phyloP scores from a whole-genome alignment of 2,113 vertebrate genomes.

The Sardina pilchardus region DNA sequence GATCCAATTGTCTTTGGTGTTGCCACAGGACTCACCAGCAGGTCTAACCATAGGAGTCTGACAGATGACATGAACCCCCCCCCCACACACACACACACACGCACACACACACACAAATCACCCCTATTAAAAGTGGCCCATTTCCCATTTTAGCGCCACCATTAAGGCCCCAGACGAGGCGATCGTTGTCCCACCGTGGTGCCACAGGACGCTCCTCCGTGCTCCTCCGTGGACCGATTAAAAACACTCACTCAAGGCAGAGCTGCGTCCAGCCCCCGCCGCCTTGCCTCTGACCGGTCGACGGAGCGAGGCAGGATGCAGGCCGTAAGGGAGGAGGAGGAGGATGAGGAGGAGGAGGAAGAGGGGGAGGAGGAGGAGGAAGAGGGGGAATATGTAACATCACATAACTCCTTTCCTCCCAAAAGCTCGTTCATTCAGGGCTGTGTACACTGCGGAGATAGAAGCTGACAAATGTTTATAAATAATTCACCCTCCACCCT shows the following conservation, averaged over 20 bases:
- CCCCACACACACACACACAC: neutral
- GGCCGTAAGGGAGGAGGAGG: too few species aligned
- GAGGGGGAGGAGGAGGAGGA: neutral
- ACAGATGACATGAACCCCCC: neutral
- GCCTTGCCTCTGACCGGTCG: neutral
- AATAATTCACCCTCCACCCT: conserved; percentile 12
- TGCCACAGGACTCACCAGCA: neutral
- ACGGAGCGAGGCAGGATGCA: neutral
- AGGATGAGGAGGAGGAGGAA: too few species aligned
- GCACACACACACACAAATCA: neutral
- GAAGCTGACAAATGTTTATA: conserved; percentile 15
- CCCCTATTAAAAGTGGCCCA: conserved; percentile 11
- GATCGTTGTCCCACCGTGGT: neutral
- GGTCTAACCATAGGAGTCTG: neutral
- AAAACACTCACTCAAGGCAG: neutral
- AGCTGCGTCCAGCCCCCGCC: too few species aligned
- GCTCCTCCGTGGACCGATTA: neutral
- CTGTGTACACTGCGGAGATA: neutral
- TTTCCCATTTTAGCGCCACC: neutral
- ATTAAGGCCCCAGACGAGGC: conserved; percentile 2
- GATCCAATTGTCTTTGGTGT: conserved; percentile 8
- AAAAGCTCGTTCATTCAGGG: neutral
- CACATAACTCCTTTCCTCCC: conserved; percentile 3
- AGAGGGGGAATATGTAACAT: neutral
- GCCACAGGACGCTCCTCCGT: neutral